Evolutionary conservation across 53 echinoderm and acorn worm genomes (phyloP), one percentile per base, ranked within the genome.

Genomic region (Pentamera pediparva): DNA sequence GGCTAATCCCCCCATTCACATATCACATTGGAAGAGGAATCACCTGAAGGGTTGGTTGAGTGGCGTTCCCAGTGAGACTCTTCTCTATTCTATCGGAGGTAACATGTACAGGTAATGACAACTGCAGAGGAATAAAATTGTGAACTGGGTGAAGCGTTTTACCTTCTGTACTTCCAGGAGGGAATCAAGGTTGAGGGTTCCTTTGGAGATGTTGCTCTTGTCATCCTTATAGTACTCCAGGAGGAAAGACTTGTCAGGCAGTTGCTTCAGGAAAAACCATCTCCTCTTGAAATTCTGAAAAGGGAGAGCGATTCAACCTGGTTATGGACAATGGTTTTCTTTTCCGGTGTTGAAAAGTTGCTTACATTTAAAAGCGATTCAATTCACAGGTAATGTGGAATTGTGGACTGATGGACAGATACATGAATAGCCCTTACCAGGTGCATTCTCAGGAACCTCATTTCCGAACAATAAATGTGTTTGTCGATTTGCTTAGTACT

Each of bases 141-240:
- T n/a, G 12, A 45, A 15, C n/a, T 45, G n/a, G 47, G n/a, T 12
- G n/a, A 45, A 18, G 32, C 32, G 15, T 3, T 82, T 55, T 76
- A 93, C 93, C 98, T 92, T 98, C 37, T 54, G 51, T 30, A 98
- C 83, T 33, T 88, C 91, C 34, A 61, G 26, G 19, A 98, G 70
- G 3, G 89, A 91, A 45, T 91, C 98, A 0, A 98, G 78, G 64
- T 82, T 82, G 20, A 98, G 61, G 9, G 78, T 78, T 64, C 98
- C 98, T 67, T 98, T 98, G 22, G 91, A 86, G 10, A 81, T 76
- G 21, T 71, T 75, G 34, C 85, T 91, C 61, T 78, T 85, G 34
- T 92, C 91, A 78, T 98, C 98, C 57, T 98, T 92, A 71, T 83
- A 86, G 50, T 98, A 98, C 31, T 85, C 91, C 34, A 92, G 60